Percentiles rank a stretch among this genome's conserved stretches.
Conservation (phyloP, 2,888 invertebrate species). For the Erebia palarica region DNA sequence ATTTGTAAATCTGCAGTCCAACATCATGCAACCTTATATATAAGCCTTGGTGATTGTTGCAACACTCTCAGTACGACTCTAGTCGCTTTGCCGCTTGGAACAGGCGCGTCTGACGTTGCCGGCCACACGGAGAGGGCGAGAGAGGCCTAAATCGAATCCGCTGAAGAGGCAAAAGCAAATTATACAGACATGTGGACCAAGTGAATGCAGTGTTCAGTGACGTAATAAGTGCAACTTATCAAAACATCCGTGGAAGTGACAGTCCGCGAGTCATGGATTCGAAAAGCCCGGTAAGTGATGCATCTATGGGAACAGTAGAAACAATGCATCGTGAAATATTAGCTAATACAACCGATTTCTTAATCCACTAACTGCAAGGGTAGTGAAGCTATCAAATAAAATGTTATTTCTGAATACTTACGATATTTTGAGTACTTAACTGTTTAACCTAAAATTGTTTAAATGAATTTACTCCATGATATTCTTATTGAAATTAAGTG, state of each 20-base stretch:
- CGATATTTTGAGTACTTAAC: too few species aligned
- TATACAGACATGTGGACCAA: conserved; percentile 72
- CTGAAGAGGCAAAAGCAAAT: conserved; percentile 54
- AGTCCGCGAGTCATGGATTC: conserved; percentile 69
- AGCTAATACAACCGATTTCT: background rate
- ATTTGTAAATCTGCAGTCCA: conserved; percentile 20
- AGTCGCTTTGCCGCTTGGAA: conserved; percentile 83
- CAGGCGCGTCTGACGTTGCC: conserved; percentile 74
- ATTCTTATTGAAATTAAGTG: too few species aligned
- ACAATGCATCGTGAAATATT: background rate
- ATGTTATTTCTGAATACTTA: too few species aligned
- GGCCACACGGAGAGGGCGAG: conserved; percentile 82
- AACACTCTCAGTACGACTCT: conserved; percentile 82
- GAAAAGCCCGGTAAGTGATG: conserved; percentile 72
- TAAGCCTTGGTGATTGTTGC: conserved; percentile 78
- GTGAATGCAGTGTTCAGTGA: conserved; percentile 80
- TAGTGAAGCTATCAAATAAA: too few species aligned
- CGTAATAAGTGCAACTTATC: conserved; percentile 65
- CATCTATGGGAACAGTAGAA: conserved; percentile 11
- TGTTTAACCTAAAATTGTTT: too few species aligned
- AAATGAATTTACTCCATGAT: too few species aligned
- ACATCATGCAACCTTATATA: conserved; percentile 70
- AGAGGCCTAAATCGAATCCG: conserved; percentile 63
- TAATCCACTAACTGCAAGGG: background rate
- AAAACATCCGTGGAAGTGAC: conserved; percentile 56